Conservation (phyloP, 2,113 vertebrate genomes). For the Macquaria australasica region DNA sequence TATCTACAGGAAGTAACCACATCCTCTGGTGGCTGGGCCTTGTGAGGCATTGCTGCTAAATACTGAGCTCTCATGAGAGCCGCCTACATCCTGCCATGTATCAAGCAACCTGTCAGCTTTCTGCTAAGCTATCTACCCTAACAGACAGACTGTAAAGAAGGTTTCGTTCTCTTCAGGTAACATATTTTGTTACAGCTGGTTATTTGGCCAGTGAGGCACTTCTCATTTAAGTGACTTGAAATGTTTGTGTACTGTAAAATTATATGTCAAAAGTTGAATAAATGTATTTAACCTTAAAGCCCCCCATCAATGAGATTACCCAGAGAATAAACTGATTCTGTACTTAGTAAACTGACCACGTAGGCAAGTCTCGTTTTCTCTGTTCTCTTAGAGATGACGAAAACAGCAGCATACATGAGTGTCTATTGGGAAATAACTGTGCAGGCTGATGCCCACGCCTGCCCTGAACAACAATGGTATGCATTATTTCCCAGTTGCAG, state of each 20-base stretch:
- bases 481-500: slow-evolving; percentile 81
- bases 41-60: slow-evolving; percentile 60
- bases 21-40: slow-evolving; percentile 73
- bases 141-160: not conserved
- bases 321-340: slow-evolving; percentile 19
- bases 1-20: slow-evolving; percentile 83
- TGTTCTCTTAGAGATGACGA: slow-evolving; percentile 51
- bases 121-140: slow-evolving; percentile 15
- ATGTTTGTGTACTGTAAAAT: slow-evolving; percentile 1
- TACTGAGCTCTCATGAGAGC: slow-evolving; percentile 66
- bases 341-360: slow-evolving; percentile 37
- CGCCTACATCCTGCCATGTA: slow-evolving; percentile 75
- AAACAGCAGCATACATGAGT: slow-evolving; percentile 54
- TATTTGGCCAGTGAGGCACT: not conserved
- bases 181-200: slow-evolving; percentile 12
- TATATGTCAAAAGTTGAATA: not conserved
- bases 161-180: slow-evolving; percentile 17
- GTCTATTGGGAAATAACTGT: slow-evolving; percentile 74
- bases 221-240: not conserved
- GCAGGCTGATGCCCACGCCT: slow-evolving; percentile 77
- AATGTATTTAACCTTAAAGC: slow-evolving; percentile 38
- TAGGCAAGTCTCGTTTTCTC: slow-evolving; percentile 54
- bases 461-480: slow-evolving; percentile 78
- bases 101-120: slow-evolving; percentile 53
- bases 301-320: not conserved